These are phyloP conservation scores for Zygaena filipendulae DNA, from an alignment of 2,888 invertebrate species.

Conservation along the genomic window DNA sequence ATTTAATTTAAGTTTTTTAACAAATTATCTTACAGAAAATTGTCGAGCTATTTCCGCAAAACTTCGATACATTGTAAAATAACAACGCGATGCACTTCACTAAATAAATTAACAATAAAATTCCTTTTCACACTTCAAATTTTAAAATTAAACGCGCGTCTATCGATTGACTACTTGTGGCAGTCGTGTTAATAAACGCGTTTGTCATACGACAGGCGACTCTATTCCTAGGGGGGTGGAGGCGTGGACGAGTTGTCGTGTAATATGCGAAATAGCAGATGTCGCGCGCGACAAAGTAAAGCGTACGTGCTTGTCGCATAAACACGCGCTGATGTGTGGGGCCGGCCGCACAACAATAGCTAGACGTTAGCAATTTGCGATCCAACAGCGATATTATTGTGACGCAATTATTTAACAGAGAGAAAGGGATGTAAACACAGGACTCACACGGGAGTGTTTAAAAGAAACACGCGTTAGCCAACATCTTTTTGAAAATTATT, in stretches of 20 bases:
- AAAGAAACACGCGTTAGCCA: no score
- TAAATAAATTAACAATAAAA: conserved; percentile 42
- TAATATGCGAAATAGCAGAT: conserved; percentile 29
- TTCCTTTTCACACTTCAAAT: conserved; percentile 39
- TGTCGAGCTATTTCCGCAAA: conserved; percentile 19
- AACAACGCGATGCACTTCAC: no score
- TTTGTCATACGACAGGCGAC: no score
- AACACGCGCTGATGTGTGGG: conserved; percentile 60
- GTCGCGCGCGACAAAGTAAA: conserved; percentile 62
- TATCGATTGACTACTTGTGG: conserved; percentile 26
- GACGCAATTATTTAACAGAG: conserved; percentile 16
- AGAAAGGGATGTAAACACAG: no score
- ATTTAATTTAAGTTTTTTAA: no score
- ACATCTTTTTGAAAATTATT: no score
- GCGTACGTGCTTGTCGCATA: conserved; percentile 58
- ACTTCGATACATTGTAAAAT: no score
- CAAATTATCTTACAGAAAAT: no score
- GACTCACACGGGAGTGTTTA: no score
- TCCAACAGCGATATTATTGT: conserved; percentile 39
- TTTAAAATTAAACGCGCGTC: conserved; percentile 43
- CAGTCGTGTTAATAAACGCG: no score
- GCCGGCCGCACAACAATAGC: conserved; percentile 53
- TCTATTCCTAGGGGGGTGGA: no score
- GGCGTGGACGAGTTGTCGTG: conserved; percentile 2
- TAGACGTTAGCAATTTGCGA: conserved; percentile 53